Base-by-base conservation (phyloP, 2,888 invertebrate genomes). In the Monoplex corrugatus region DNA sequence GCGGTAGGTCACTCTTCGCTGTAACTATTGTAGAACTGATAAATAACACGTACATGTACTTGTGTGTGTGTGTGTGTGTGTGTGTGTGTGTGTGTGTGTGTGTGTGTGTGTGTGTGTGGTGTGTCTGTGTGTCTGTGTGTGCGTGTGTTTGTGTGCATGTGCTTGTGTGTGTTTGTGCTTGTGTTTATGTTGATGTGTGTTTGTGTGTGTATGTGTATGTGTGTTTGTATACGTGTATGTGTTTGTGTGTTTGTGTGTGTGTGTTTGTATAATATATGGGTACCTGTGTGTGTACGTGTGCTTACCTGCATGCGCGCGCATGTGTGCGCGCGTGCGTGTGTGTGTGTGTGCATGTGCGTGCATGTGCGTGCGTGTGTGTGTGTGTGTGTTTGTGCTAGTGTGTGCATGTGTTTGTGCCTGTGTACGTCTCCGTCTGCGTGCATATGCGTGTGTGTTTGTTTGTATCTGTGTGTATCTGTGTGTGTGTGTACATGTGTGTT, bases 221-320 rank as follows among this genome's bases (percentile, higher is more conserved):
- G 16, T 38, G 38, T 80, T 10, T 38, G 80, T 38, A 32, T 35
- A 13, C 2, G 80, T 75, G 44, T 13, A 13, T n/a, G 23, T 44
- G 83, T 44, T 35, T 16, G 83, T 80, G 78, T 80, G 35, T 80
- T 35, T 72, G 78, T 80, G 78, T 80, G 78, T 80, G 40, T 38
- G 78, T 80, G 35, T 80, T n/a, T n/a, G n/a, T n/a, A n/a, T n/a
- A n/a, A n/a, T n/a, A n/a, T n/a, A n/a, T n/a, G n/a, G n/a, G n/a
- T n/a, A n/a, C n/a, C n/a, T n/a, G n/a, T n/a, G n/a, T n/a, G n/a
- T n/a, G n/a, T n/a, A n/a, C n/a, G 35, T 80, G 43, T 80, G 72
- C n/a, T 35, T 80, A 8, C 1, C 38, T 80, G 13, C 8, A 40
- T 23, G 78, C 2, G 44, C 16, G 45, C 16, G 45, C 1, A 38